phyloP scores from a whole-genome alignment of 2,113 vertebrate genomes.

The Nyctibius bracteatus region DNA sequence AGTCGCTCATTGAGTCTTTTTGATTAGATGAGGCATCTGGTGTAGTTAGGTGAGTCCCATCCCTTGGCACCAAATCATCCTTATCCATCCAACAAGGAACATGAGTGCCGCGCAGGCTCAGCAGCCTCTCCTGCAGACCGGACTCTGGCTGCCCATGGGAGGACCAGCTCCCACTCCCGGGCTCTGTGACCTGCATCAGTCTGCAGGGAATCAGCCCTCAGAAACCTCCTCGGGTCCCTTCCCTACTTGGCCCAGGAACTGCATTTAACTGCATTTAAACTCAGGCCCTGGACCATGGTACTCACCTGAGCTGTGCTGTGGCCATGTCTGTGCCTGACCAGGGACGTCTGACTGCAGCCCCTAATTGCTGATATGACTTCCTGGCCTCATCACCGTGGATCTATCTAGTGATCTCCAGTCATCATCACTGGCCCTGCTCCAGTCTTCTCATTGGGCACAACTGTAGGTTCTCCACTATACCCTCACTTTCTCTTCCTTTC shows the following conservation, averaged over 20 bases:
- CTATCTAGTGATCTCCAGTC: background rate
- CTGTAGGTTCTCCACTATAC: background rate
- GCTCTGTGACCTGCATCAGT: background rate
- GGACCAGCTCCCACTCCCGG: background rate
- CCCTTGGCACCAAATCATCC: background rate
- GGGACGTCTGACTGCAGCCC: background rate
- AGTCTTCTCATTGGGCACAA: background rate
- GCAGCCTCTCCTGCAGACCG: background rate
- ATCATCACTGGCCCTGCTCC: background rate
- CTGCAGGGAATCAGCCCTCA: background rate
- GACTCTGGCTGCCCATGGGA: background rate
- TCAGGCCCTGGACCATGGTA: background rate
- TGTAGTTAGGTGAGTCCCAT: background rate
- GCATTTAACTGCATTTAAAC: background rate
- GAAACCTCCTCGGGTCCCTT: background rate
- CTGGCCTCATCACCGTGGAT: fast-evolving
- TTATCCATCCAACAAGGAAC: background rate
- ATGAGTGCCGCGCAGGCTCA: background rate
- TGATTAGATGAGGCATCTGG: background rate
- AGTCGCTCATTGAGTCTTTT: background rate
- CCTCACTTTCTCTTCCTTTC: background rate
- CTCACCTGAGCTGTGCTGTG: background rate
- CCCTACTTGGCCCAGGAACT: background rate
- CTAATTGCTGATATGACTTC: background rate
- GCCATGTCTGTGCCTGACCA: background rate